These are phyloP conservation scores for Dipodomys stephensi DNA, from an alignment of 2,113 vertebrate species.

Conservation along the genomic window DNA sequence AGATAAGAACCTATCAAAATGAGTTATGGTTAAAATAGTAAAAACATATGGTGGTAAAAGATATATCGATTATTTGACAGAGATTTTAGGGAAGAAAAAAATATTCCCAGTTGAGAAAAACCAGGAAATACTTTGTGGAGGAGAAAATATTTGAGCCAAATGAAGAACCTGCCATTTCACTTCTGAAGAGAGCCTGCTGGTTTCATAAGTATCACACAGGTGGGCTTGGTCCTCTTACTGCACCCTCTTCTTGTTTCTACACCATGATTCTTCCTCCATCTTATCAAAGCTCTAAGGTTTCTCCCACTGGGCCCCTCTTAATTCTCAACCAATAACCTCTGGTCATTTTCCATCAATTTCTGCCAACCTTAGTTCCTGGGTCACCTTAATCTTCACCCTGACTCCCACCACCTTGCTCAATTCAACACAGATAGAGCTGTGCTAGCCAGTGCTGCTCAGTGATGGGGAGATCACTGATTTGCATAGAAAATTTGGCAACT, in stretches of 20 bases:
- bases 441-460: background rate
- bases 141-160: background rate
- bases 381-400: background rate
- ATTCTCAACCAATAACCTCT: background rate
- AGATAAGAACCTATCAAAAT: background rate
- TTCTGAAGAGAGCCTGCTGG: background rate
- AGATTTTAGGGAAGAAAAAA: background rate
- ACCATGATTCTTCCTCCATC: background rate
- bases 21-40: slow-evolving; percentile 21
- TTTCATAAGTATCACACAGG: background rate
- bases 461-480: background rate
- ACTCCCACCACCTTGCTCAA: background rate
- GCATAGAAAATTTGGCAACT: background rate
- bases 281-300: background rate
- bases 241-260: background rate
- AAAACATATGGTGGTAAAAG: slow-evolving; percentile 1
- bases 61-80: background rate
- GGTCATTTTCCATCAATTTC: background rate
- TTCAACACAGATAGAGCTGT: background rate
- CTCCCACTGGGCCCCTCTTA: background rate
- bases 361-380: background rate
- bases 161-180: background rate
- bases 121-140: slow-evolving; percentile 2
- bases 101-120: slow-evolving; percentile 20
- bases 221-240: background rate